Evolutionary conservation across 2,888 invertebrate species (phyloP), one percentile per base, ranked within the genome.

Genomic region (Eledona agricola): DNA sequence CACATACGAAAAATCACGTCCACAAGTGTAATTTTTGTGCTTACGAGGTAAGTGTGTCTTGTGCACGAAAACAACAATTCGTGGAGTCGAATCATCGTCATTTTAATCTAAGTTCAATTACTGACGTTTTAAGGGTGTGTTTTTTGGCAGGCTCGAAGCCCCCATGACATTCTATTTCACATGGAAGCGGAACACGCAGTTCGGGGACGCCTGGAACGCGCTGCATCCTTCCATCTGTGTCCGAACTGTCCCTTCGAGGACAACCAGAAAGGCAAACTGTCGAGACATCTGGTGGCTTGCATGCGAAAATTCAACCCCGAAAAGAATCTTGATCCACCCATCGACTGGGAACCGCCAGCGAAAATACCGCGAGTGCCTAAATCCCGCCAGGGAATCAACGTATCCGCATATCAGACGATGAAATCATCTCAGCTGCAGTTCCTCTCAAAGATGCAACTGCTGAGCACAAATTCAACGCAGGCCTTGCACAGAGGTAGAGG

Each of bases 171-270:
- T 63, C 79, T 92, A 11, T 90, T 87, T 70, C 96, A 96, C 71
- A 93, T 95, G 91, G 92, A 95, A 73, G 87, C 89, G 0, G 88
- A 90, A 69, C 96, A 96, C 74, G 88, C 88, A 62, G 85, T 89
- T 7, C 82, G 89, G 64, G 94, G 92, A 2, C 85, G 89, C 55
- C 77, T 96, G 52, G 93, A 94, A 66, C 83, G 91, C 58, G 90
- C 92, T 1, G 88, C 90, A 13, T 88, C 91, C 0, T 90, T 90
- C 74, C 94, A 94, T 74, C 93, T 94, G 72, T 96, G 96, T 73
- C 88, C 91, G 0, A 90, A 93, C 71, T 96, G 96, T 79, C 90
- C 93, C 1, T 96, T 94, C 71, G 96, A 96, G 74, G 93, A 94
- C 66, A 93, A 93, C 69, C 91, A 93, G 43, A 95, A 93, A 77